phyloP scores from a whole-genome alignment of 2,113 vertebrate species.

The Malaclemys terrapin region DNA sequence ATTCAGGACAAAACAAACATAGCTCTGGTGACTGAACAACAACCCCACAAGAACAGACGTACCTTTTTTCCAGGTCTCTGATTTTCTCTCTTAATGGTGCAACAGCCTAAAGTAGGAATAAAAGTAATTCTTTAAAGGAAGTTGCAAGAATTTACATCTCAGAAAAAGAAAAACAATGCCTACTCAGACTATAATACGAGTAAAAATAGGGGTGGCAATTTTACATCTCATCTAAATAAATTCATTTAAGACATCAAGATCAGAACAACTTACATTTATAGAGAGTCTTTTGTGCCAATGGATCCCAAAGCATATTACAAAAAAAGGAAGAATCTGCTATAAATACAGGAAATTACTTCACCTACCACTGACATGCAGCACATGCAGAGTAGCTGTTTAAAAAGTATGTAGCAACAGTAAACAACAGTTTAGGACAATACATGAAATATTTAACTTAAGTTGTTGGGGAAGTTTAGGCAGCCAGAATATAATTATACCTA shows the following conservation, averaged over 20 bases:
- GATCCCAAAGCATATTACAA: not conserved
- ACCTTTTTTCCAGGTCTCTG: conserved; percentile 89
- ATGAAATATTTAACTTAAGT: not conserved
- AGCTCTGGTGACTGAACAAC: not conserved
- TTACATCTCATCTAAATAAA: not conserved
- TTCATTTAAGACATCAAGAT: not conserved
- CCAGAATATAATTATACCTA: not conserved
- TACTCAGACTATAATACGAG: not conserved
- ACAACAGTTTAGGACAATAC: not conserved
- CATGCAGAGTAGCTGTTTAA: not conserved
- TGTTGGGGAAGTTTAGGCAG: not conserved
- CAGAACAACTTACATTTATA: not conserved
- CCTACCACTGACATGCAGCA: not conserved
- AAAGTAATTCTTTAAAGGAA: conserved; percentile 5
- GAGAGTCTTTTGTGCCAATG: not conserved
- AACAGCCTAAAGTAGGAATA: conserved; percentile 77
- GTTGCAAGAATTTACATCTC: not conserved
- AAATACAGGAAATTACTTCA: not conserved
- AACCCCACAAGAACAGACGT: conserved; percentile 46
- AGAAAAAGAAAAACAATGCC: not conserved
- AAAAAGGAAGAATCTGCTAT: not conserved
- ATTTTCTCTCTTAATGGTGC: conserved; percentile 88
- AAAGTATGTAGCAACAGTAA: not conserved
- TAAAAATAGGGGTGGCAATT: not conserved
- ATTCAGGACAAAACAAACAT: not conserved